These are phyloP conservation scores for Urocyon cinereoargenteus DNA, from an alignment of 2,797 vertebrate genomes.

Conservation along the genomic window DNA sequence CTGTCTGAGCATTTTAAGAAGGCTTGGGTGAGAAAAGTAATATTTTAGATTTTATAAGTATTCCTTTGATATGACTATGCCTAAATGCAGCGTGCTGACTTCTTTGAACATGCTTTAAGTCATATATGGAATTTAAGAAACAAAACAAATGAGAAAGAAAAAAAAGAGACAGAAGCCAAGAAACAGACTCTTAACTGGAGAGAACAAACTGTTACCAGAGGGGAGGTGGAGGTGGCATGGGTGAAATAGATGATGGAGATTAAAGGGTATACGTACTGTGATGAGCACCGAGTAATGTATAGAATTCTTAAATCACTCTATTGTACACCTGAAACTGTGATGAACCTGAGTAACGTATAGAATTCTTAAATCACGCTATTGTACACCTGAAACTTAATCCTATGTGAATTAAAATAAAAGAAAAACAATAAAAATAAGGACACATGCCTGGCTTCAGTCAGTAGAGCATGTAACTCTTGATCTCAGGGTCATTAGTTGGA, in stretches of 20 bases:
- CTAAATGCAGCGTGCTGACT: neutral
- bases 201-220: neutral
- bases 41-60: neutral
- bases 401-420: neutral
- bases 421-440: neutral
- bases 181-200: neutral
- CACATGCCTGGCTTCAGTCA: neutral
- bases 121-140: neutral
- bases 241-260: neutral
- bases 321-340: neutral
- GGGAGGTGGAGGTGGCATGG: neutral
- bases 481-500: neutral
- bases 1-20: neutral
- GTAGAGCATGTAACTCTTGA: neutral
- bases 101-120: neutral
- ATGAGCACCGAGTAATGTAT: neutral
- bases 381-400: neutral
- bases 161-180: neutral
- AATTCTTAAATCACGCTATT: too few species aligned
- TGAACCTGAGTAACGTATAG: neutral
- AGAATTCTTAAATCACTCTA: neutral
- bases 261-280: neutral
- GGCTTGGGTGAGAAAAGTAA: neutral
- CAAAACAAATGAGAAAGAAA: neutral
- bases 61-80: neutral